Base-by-base conservation (phyloP, 2,888 invertebrate species). In the Thereva nobilitata region DNA sequence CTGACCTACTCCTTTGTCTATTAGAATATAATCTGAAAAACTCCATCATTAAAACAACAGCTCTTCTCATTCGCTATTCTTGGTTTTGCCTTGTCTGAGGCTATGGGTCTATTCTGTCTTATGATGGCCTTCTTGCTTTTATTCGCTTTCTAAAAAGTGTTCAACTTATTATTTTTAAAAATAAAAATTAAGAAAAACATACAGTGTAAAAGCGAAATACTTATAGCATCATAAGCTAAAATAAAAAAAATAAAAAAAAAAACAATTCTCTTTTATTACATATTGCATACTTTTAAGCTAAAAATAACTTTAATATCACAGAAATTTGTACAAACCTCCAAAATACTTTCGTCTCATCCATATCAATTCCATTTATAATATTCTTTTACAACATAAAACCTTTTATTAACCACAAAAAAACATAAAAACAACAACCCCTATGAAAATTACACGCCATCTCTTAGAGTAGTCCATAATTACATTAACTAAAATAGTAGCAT, bases 21-120 rank as follows among this genome's bases (percentile, higher is more conserved):
- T 23, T 23, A 2, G 23, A 2, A 23, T 23, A 23, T 23, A 2
- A 23, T 23, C 23, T 23, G 23, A 23, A 1, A 23, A 23, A 23
- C 23, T 23, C 23, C 97, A 76, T 94, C 95, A 74, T 84, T 98
- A 79, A 98, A 98, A 85, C 95, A 95, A 82, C 97, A 98, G 85
- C 87, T 97, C 77, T 98, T 98, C 86, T 93, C 94, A 75, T 98
- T 97, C 83, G 97, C 97, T 78, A 94, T 98, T 82, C 86, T 98
- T 80, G 97, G 97, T 77, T 98, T 98, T 84, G 97, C 97, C 77
- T 85, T 98, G 73, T 93, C 96, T 73, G 98, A 99, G 87, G 97
- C 97, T 76, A 96, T 98, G 95, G 97, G 97, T 79, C 89, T 99
- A 71, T 98, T 98, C 86, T 97, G 97, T 86, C 86, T 98, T 78